phyloP scores from a whole-genome alignment of 2,113 vertebrate species.

The Onychostoma macrolepis region DNA sequence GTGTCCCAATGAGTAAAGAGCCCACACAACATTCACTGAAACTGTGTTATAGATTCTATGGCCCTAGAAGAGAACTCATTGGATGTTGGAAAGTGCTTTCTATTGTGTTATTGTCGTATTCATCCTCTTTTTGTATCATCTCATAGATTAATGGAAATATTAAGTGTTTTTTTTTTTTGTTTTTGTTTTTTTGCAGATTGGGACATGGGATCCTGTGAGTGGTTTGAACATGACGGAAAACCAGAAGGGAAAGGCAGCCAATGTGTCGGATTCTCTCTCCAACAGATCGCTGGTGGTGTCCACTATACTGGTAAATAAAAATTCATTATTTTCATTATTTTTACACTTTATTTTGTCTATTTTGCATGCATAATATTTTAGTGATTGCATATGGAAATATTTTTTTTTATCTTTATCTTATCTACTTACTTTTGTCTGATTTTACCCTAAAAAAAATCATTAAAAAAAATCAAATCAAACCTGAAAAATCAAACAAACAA shows the following conservation, averaged over 20 bases:
- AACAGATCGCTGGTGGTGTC: constrained; percentile 94
- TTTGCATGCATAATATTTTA: neutral
- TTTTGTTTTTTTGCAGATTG: constrained; percentile 86
- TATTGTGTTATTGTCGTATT: neutral
- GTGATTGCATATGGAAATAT: neutral
- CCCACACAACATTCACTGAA: neutral
- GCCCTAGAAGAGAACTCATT: neutral
- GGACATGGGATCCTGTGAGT: constrained; percentile 94
- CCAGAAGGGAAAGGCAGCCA: constrained; percentile 92
- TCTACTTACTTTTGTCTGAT: neutral
- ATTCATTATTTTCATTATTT: neutral
- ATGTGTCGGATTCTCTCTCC: constrained; percentile 93
- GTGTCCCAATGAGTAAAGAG: neutral
- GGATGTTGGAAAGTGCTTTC: neutral
- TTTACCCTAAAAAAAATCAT: neutral
- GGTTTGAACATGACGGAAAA: constrained; percentile 97
- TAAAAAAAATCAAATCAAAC: too few species aligned
- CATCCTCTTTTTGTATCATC: neutral
- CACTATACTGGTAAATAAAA: constrained; percentile 89
- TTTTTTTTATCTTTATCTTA: neutral
- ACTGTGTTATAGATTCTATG: neutral
- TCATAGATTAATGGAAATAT: constrained; percentile 12
- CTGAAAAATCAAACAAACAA: too few species aligned
- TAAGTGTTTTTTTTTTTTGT: too few species aligned
- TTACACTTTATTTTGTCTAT: neutral